Evolutionary conservation across 2,888 invertebrate genomes (phyloP).

Genomic region (Rhagophthalmus giganteus): DNA sequence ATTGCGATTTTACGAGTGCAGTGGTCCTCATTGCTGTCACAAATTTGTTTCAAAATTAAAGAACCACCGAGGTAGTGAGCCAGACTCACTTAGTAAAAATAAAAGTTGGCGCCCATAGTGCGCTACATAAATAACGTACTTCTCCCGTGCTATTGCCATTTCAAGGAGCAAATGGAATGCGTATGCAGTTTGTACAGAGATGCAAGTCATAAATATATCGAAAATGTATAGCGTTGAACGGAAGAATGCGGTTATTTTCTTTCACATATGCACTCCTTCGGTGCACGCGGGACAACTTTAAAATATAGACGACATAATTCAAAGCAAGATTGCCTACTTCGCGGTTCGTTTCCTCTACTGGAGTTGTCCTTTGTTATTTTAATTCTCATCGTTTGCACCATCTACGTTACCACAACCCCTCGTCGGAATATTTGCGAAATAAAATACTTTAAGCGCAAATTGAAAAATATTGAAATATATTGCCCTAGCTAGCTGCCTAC

Average conservation of each 20-base stretch:
- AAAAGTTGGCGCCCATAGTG: constrained; percentile 43
- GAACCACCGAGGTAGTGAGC: constrained; percentile 39
- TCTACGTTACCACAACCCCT: constrained; percentile 16
- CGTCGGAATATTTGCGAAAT: constrained; percentile 22
- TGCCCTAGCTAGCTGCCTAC: constrained; percentile 9
- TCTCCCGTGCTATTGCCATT: constrained; percentile 39
- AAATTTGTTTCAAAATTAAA: constrained; percentile 38
- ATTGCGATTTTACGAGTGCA: neutral
- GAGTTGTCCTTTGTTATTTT: constrained; percentile 40
- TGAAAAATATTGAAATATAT: constrained; percentile 30
- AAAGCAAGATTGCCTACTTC: constrained; percentile 46
- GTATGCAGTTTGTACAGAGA: constrained; percentile 42
- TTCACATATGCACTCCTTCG: constrained; percentile 43
- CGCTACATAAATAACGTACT: constrained; percentile 47
- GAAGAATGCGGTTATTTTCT: constrained; percentile 47
- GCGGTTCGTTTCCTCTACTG: constrained; percentile 46
- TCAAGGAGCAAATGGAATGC: constrained; percentile 44
- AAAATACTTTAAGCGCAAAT: constrained; percentile 28
- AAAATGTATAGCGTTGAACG: constrained; percentile 41
- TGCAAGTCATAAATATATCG: constrained; percentile 47
- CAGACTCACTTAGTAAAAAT: constrained; percentile 43
- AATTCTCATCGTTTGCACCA: constrained; percentile 37
- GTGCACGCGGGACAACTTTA: constrained; percentile 33
- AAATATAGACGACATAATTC: constrained; percentile 41
- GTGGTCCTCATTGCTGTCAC: neutral